Evolutionary conservation across 2,888 invertebrate genomes (phyloP), one percentile per base, ranked within the genome.

Genomic region (Brachyopa scutellaris): DNA sequence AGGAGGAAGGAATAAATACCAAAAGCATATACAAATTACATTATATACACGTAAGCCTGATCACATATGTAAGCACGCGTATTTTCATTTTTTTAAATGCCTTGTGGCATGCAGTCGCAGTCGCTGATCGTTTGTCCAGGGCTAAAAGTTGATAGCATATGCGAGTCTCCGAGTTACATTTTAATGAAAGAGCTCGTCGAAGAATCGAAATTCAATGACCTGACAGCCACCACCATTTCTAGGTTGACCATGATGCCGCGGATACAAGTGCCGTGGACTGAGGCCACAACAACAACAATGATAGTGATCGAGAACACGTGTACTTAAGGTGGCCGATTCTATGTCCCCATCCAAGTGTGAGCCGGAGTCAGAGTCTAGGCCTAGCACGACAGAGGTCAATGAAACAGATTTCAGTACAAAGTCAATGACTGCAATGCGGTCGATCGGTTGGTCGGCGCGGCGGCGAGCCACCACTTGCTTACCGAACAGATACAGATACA

Each of bases 381-480:
- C 36, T 59, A 19, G 7, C n/a, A 21, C n/a, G 61, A 47, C 49
- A 47, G 38, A 70, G 70, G 47, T 57, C 62, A 77, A 77, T 70
- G 55, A 70, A 77, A 77, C 55, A 55, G 36, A 70, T 70, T 70
- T 70, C 47, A 55, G 29, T 23, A 23, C 38, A 49, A 70, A 49
- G 61, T 70, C 77, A 77, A 62, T 57, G 77, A 77, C 70, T 62
- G n/a, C 1, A 19, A 33, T 26, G 21, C 15, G 53, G 47, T 69
- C 23, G 47, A 17, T 26, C 26, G 59, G 21, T 42, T 53, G 17
- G 2, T 17, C 19, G 21, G 47, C 26, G n/a, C 26, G 15, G n/a
- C 38, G 11, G n/a, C n/a, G n/a, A n/a, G n/a, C n/a, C 29, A 11
- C 23, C 26, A 15, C 23, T 21, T 33, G 47, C 13, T 13, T 11